Percentiles rank a stretch among this genome's conserved stretches.
Evolutionary conservation across 2,797 vertebrate genomes (phyloP).

Genomic region (Anguilla pacifica): DNA sequence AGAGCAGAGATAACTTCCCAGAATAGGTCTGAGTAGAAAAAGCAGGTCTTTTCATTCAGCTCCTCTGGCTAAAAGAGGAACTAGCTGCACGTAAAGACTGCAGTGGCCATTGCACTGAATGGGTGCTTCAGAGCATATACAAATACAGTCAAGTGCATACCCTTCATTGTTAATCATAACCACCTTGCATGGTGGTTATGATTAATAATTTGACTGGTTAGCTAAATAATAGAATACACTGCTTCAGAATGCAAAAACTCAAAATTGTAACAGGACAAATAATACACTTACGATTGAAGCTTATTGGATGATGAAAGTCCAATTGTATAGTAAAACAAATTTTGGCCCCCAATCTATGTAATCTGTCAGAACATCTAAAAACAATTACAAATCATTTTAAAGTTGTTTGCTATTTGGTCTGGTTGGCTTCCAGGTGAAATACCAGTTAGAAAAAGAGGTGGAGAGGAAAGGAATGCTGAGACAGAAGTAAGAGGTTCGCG

Average conservation of each 20-base stretch:
- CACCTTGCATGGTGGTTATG: neutral
- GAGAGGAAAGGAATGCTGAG: neutral
- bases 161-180: neutral
- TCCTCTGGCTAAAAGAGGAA: conserved; percentile 50
- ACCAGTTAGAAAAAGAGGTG: neutral
- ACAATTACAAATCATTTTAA: conserved; percentile 13
- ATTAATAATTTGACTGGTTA: neutral
- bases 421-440: conserved; percentile 16
- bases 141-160: neutral
- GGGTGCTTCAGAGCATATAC: neutral
- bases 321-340: conserved; percentile 29
- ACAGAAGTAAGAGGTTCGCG: neutral
- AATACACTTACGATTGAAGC: conserved; percentile 40
- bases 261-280: neutral
- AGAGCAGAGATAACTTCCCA: conserved; percentile 66
- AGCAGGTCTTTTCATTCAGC: conserved; percentile 58
- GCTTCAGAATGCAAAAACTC: neutral
- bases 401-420: conserved; percentile 15
- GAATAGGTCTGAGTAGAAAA: conserved; percentile 63
- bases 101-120: conserved; percentile 47
- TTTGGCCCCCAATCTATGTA: neutral
- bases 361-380: conserved; percentile 13
- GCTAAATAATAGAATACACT: neutral
- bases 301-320: conserved; percentile 41
- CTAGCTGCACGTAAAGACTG: conserved; percentile 57